Conservation (phyloP, 2,113 vertebrate species). For the Rhipidura dahli region DNA sequence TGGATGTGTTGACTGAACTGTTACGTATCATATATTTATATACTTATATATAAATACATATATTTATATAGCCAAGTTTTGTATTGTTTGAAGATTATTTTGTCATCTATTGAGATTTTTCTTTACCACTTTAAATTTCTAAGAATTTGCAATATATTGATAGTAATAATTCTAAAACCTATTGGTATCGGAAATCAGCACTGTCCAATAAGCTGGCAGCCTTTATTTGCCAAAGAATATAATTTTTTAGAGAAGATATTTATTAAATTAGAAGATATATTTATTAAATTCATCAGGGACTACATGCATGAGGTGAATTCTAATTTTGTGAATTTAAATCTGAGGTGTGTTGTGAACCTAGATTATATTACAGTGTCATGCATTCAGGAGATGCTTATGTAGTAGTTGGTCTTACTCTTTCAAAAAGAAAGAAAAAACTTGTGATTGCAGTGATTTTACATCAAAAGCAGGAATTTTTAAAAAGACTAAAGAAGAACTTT, state of each 20-base stretch:
- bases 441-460: not conserved
- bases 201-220: not conserved
- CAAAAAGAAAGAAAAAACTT: not conserved
- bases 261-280: not conserved
- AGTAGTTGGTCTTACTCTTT: not conserved
- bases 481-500: rapidly evolving
- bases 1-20: not conserved
- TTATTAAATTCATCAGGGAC: not conserved
- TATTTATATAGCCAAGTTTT: not conserved
- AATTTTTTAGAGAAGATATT: not conserved
- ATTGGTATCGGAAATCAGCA: not conserved
- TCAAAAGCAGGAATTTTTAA: not conserved
- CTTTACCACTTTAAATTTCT: not conserved
- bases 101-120: not conserved
- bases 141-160: not conserved
- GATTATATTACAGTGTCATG: not conserved
- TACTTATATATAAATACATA: too few species aligned
- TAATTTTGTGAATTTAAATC: not conserved
- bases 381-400: not conserved
- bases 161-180: not conserved
- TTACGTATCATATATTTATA: not conserved
- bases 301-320: not conserved
- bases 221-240: not conserved
- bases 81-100: not conserved
- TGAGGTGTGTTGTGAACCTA: not conserved